A percentile compares a stretch with the other conserved stretches of the same genome.
These are phyloP conservation scores for Calyptomena viridis DNA, from an alignment of 2,113 vertebrate species.

Conservation along the genomic window DNA sequence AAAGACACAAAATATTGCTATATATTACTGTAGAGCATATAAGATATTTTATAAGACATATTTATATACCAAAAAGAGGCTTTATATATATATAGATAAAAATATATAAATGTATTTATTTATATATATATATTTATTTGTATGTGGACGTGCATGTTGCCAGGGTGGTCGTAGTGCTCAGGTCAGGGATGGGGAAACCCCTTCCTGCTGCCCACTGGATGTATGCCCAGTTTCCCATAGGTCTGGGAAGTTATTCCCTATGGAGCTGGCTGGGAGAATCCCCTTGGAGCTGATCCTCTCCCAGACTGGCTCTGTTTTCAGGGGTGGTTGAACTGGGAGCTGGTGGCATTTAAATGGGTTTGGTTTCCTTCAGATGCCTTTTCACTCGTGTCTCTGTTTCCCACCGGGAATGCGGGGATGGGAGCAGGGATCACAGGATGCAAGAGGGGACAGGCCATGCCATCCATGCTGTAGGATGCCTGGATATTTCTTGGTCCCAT, in stretches of 20 bases:
- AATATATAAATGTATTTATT: no score
- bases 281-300: not conserved
- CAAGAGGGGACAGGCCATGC: no score
- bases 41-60: not conserved
- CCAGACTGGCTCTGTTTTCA: not conserved
- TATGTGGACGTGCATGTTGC: no score
- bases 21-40: no score
- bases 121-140: not conserved
- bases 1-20: not conserved
- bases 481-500: not conserved
- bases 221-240: not conserved
- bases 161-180: not conserved
- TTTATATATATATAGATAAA: no score
- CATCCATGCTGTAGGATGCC: not conserved
- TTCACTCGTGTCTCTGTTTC: not conserved
- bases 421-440: not conserved
- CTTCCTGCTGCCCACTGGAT: not conserved
- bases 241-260: not conserved
- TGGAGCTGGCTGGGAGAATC: not conserved
- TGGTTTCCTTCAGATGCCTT: not conserved
- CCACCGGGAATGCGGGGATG: not conserved
- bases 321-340: not conserved
- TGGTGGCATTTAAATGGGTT: not conserved
- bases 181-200: not conserved
- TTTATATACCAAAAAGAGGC: not conserved